A percentile compares a stretch with the other conserved stretches of the same genome.
Conservation (phyloP, 2,113 vertebrate genomes). For the Corythaixoides concolor region DNA sequence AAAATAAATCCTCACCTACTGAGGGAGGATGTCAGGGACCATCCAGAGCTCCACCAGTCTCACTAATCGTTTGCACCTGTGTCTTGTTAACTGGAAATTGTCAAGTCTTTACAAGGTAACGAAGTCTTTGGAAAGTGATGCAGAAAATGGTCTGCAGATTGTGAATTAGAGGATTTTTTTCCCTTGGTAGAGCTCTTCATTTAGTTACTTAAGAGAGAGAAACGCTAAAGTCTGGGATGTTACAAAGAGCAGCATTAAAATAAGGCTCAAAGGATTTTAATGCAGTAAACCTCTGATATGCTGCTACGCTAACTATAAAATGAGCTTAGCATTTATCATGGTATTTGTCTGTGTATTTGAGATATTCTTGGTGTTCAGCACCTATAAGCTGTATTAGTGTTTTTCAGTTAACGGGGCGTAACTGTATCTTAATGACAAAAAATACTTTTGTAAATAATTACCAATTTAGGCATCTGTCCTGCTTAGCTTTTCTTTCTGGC, state of each 20-base stretch:
- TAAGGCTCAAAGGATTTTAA: neutral
- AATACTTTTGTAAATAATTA: neutral
- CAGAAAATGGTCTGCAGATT: slow-evolving; percentile 17
- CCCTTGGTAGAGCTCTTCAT: neutral
- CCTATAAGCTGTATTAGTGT: neutral
- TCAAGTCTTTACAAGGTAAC: neutral
- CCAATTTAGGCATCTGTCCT: neutral
- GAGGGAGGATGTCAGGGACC: neutral
- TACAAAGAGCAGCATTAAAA: neutral
- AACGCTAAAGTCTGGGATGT: neutral
- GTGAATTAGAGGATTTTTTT: neutral
- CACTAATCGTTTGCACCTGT: slow-evolving; percentile 16
- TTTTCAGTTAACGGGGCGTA: neutral
- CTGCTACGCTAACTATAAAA: neutral
- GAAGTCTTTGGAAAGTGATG: neutral
- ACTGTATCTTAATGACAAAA: neutral
- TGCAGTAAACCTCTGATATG: neutral
- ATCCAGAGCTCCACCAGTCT: neutral
- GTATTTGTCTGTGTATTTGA: neutral
- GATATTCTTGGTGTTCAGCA: neutral
- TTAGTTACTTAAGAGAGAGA: neutral
- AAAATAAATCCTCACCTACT: neutral
- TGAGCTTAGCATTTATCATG: neutral
- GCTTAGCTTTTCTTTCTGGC: neutral
- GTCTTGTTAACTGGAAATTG: slow-evolving; percentile 29